Evolutionary conservation across 2,797 vertebrate genomes (phyloP).

Genomic region (Danio aesculapii): DNA sequence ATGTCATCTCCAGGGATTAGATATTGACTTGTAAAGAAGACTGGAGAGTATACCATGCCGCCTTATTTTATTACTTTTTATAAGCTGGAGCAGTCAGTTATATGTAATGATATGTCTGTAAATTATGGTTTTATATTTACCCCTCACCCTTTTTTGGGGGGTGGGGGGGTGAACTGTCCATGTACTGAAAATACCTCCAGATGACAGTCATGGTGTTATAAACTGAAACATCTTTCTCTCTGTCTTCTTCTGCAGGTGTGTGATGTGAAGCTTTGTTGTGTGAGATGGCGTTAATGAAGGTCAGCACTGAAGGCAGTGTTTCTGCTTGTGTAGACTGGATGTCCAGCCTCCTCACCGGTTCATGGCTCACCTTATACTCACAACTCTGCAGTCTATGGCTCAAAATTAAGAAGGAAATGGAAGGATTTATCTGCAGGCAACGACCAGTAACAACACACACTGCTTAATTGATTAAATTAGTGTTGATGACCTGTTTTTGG

Average conservation of each 20-base stretch:
- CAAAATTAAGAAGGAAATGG: neutral
- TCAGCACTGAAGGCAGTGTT: conserved; percentile 94
- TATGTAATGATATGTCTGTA: too few relatives aligned
- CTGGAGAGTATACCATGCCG: too few relatives aligned
- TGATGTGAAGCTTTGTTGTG: conserved; percentile 83
- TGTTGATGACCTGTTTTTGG: neutral
- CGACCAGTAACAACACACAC: neutral
- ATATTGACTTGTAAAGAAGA: too few relatives aligned
- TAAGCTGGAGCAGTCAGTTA: too few relatives aligned
- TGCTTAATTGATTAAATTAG: neutral
- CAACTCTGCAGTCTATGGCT: neutral
- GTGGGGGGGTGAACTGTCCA: too few relatives aligned
- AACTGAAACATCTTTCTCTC: too few relatives aligned
- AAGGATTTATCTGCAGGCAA: neutral
- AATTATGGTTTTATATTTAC: too few relatives aligned
- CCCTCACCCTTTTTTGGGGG: too few relatives aligned
- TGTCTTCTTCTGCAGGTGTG: conserved; percentile 74
- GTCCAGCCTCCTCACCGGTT: conserved; percentile 60
- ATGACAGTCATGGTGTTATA: too few relatives aligned
- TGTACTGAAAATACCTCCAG: too few relatives aligned
- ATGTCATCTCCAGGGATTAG: too few relatives aligned
- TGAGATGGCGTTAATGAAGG: conserved; percentile 94
- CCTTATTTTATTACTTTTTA: too few relatives aligned
- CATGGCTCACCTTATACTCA: neutral
- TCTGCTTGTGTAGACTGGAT: conserved; percentile 93